phyloP scores from a whole-genome alignment of 2,113 vertebrate genomes.

The Lanius collurio region DNA sequence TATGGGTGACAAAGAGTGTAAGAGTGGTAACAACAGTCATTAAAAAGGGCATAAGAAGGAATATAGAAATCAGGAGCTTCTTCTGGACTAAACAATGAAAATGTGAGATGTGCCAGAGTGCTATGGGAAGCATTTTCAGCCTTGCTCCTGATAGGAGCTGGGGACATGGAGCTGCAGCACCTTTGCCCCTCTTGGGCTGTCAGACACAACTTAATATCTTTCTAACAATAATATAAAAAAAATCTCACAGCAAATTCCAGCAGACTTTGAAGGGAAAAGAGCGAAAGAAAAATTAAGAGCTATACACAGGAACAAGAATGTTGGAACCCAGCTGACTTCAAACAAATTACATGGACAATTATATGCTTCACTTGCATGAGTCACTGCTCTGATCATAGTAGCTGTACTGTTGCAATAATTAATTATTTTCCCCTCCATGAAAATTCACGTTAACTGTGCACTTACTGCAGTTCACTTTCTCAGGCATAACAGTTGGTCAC shows the following conservation, averaged over 20 bases:
- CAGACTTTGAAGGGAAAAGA: background rate
- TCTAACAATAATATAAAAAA: background rate
- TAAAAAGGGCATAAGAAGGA: background rate
- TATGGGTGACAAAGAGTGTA: background rate
- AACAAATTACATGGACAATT: conserved; percentile 3
- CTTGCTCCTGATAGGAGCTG: background rate
- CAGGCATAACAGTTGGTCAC: background rate
- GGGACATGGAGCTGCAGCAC: background rate
- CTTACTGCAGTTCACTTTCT: background rate
- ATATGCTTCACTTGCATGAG: background rate
- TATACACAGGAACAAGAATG: background rate
- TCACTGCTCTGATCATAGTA: background rate
- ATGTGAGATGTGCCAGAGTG: background rate
- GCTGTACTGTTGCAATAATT: background rate
- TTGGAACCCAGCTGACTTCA: background rate
- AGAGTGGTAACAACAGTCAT: background rate
- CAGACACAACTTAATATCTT: background rate
- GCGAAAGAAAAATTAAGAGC: background rate
- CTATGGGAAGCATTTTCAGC: background rate
- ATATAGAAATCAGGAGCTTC: background rate
- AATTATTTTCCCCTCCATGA: background rate
- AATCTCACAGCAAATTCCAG: background rate
- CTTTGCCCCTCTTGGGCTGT: background rate
- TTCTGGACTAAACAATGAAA: background rate
- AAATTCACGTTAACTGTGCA: background rate